These are phyloP conservation scores for Salvelinus fontinalis DNA, from an alignment of 2,113 vertebrate species.

Conservation along the genomic window DNA sequence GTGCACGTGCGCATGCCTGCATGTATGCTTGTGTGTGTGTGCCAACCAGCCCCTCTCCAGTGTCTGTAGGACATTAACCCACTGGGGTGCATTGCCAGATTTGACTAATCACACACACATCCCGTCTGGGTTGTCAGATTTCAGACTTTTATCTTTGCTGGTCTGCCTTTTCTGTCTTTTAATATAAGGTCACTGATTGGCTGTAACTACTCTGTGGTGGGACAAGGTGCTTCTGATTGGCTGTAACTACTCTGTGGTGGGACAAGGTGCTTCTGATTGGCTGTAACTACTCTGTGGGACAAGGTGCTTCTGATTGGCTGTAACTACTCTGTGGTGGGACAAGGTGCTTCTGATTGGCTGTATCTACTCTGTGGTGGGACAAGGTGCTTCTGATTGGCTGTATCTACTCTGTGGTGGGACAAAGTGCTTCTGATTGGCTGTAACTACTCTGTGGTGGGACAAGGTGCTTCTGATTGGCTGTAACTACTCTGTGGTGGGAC, in stretches of 20 bases:
- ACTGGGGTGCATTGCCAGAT: conserved; percentile 50
- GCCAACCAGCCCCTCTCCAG: background rate
- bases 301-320: background rate
- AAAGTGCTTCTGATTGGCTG: background rate
- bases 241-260: background rate
- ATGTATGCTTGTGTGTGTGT: no score
- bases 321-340: background rate
- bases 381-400: background rate
- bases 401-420: no score
- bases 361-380: background rate
- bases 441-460: background rate
- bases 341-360: background rate
- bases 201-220: background rate
- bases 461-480: background rate
- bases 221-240: background rate
- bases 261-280: background rate
- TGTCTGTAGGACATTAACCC: conserved; percentile 54
- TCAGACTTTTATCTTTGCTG: background rate
- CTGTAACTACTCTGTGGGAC: no score
- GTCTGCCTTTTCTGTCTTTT: background rate
- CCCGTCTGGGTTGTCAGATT: conserved; percentile 39
- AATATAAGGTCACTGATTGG: background rate
- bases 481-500: background rate
- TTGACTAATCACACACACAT: conserved; percentile 25
- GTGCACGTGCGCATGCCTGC: no score